Evolutionary conservation across 2,797 vertebrate species (phyloP).

Genomic region (Myotis daubentonii): DNA sequence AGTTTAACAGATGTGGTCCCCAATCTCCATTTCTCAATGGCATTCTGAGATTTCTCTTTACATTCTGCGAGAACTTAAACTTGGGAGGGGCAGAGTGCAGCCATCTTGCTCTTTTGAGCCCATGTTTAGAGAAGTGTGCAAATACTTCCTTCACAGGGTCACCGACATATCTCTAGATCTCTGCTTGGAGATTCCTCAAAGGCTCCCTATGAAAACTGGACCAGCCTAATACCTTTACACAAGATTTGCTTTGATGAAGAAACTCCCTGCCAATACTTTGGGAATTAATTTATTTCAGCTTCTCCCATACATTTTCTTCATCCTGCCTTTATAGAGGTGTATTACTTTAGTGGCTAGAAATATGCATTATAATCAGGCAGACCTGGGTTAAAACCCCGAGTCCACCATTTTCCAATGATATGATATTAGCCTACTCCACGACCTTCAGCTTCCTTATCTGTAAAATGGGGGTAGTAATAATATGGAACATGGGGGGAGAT

Average conservation of each 20-base stretch:
- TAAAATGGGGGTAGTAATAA: background rate
- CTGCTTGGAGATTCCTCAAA: background rate
- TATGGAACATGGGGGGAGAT: background rate
- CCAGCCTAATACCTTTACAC: background rate
- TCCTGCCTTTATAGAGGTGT: background rate
- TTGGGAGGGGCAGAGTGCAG: background rate
- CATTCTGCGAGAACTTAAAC: background rate
- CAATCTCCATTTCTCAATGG: background rate
- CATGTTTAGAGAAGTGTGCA: background rate
- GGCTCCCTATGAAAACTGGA: background rate
- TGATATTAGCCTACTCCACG: background rate
- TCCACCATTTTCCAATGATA: background rate
- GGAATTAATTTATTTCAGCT: background rate
- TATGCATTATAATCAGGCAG: background rate
- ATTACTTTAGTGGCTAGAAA: background rate
- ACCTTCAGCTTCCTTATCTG: background rate
- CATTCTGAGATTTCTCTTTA: background rate
- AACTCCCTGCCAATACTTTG: background rate
- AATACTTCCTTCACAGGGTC: background rate
- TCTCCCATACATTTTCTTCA: background rate
- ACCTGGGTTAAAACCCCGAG: background rate
- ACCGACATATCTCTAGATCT: background rate
- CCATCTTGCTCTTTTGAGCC: background rate
- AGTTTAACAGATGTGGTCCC: background rate
- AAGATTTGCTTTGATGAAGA: background rate